phyloP scores from a whole-genome alignment of 2,113 vertebrate species.

The Oncorhynchus nerka region DNA sequence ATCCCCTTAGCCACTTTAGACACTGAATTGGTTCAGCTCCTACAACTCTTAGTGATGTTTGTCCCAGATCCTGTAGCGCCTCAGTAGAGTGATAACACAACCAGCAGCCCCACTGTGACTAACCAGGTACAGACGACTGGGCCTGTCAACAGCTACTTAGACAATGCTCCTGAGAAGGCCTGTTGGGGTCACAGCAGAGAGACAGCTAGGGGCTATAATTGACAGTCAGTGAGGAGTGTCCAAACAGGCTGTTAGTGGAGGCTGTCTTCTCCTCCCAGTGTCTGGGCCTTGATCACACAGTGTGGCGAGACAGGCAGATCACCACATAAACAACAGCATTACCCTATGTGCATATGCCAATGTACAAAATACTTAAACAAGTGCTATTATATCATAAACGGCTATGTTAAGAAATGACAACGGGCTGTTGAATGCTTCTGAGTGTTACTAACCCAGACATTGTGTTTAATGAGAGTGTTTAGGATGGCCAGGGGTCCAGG shows the following conservation, averaged over 20 bases:
- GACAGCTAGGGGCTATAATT: slow-evolving; percentile 46
- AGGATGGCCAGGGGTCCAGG: too few species aligned
- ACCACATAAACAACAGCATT: background rate
- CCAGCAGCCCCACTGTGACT: slow-evolving; percentile 29
- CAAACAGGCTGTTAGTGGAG: slow-evolving; percentile 50
- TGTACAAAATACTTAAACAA: background rate
- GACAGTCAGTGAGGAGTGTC: slow-evolving; percentile 60
- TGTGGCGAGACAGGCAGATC: slow-evolving; percentile 42
- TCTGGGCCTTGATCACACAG: slow-evolving; percentile 44
- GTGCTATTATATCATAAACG: too few species aligned
- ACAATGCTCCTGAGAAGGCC: slow-evolving; percentile 23
- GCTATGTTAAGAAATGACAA: too few species aligned
- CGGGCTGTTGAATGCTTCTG: too few species aligned
- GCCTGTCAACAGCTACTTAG: slow-evolving; percentile 51
- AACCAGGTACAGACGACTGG: slow-evolving; percentile 52
- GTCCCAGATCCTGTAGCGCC: slow-evolving; percentile 14
- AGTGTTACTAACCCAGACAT: too few species aligned
- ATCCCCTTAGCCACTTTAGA: background rate
- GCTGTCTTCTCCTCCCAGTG: slow-evolving; percentile 2
- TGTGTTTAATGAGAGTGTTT: too few species aligned
- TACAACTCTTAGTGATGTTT: background rate
- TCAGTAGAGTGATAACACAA: slow-evolving; percentile 9
- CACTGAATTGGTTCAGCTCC: slow-evolving; percentile 6
- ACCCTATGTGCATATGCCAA: background rate
- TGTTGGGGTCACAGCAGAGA: slow-evolving; percentile 41